phyloP scores from a whole-genome alignment of 2,888 invertebrate genomes.

The Sphecodes monilicornis region DNA sequence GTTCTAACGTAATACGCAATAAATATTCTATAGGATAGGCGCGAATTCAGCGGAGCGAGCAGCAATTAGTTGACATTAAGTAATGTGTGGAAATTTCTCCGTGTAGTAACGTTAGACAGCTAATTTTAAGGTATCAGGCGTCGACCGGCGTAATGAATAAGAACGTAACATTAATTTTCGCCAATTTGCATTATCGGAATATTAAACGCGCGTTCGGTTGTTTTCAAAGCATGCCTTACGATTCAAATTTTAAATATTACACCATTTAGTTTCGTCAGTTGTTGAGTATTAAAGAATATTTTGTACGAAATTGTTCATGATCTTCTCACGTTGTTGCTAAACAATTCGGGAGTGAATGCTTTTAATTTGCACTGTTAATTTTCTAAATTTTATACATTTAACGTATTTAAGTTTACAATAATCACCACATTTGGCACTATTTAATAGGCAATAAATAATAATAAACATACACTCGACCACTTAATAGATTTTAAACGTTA shows the following conservation, averaged over 20 bases:
- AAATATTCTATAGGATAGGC: constrained; percentile 45
- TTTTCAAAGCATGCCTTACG: background rate
- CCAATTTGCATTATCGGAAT: constrained; percentile 9
- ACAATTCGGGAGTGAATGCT: background rate
- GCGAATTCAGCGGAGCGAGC: constrained; percentile 49
- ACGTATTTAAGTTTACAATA: too few relatives aligned
- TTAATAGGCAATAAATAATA: background rate
- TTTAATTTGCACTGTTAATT: background rate
- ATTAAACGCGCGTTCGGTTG: background rate
- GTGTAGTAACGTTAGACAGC: background rate
- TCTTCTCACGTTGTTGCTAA: background rate
- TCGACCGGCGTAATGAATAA: constrained; percentile 10
- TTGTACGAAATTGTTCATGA: background rate
- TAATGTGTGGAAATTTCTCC: constrained; percentile 37
- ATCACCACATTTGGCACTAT: too few relatives aligned
- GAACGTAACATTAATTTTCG: background rate
- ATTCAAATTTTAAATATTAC: background rate
- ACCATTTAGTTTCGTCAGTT: background rate
- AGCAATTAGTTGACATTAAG: constrained; percentile 53
- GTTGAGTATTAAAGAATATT: background rate
- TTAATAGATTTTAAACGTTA: background rate
- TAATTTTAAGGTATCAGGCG: constrained; percentile 13
- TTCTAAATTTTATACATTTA: too few relatives aligned
- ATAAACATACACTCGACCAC: background rate
- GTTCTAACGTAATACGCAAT: constrained; percentile 42